Base-by-base conservation (phyloP, 2,888 invertebrate genomes). In the Linhomoeus sp. region DNA sequence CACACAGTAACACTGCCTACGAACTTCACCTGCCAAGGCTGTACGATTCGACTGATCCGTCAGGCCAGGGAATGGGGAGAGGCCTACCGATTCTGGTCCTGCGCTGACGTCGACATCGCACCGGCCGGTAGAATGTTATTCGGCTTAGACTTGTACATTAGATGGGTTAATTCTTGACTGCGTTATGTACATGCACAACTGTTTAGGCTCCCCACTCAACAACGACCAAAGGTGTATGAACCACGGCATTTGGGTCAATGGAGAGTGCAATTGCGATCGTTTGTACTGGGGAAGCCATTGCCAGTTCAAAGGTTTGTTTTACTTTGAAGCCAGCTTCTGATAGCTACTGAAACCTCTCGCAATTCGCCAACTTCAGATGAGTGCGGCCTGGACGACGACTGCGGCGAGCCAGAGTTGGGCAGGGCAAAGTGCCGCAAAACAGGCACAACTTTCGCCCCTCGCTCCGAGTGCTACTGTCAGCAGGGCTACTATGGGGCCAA, bases 61-160 rank as follows among this genome's bases (percentile, higher is more conserved):
- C 83, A 90, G 68, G 90, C 90, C 0, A 76, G 77, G 24, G 90
- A 94, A 70, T 90, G 87, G 86, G 76, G 79, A 0, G 70, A 73
- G 47, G 75, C 73, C 58, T 90, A 88, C 68, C 72, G 79, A 52
- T 90, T 92, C 72, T 88, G 86, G 85, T 86, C 86, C 1, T 92
- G 92, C 64, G 81, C 88, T 2, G 90, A 92, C 67, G 80, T 92
- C 35, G 49, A 55, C 45, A 55, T 56, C 43, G 29, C n/a, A n/a
- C n/a, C n/a, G n/a, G n/a, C n/a, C n/a, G n/a, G n/a, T n/a, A n/a
- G n/a, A n/a, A n/a, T n/a, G n/a, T n/a, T n/a, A n/a, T n/a, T n/a
- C n/a, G n/a, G n/a, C n/a, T n/a, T n/a, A n/a, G n/a, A n/a, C n/a
- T 33, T 33, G 33, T 33, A n/a, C 17, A 9, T 44, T 47, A 12